These are phyloP conservation scores for Corythornis cristatus DNA, from an alignment of 2,113 vertebrate genomes.

Conservation along the genomic window DNA sequence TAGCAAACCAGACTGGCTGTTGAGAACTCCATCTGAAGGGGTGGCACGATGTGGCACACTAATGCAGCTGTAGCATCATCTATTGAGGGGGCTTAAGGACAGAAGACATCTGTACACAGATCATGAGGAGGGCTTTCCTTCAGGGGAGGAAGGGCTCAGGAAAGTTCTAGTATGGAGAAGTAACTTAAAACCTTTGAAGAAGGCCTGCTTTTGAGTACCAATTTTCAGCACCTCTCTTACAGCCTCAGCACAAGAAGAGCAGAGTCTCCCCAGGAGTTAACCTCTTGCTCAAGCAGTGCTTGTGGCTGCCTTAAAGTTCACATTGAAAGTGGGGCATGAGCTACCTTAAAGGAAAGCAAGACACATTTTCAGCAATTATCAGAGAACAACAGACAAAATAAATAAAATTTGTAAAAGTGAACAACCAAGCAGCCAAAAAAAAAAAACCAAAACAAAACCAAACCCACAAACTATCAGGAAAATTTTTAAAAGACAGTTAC, in stretches of 20 bases:
- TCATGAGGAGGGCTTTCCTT: not conserved
- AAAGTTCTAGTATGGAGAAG: not conserved
- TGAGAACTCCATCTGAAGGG: not conserved
- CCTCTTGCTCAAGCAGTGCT: not conserved
- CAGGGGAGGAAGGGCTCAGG: not conserved
- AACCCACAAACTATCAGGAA: too few species aligned
- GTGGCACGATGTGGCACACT: not conserved
- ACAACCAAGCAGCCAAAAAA: not conserved
- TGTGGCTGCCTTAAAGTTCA: not conserved
- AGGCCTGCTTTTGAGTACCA: not conserved
- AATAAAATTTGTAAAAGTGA: not conserved
- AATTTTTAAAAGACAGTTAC: not conserved
- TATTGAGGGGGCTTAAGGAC: not conserved
- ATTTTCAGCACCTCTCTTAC: not conserved
- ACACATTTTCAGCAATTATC: not conserved
- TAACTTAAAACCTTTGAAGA: not conserved
- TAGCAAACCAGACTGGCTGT: not conserved
- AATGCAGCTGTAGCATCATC: not conserved
- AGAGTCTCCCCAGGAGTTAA: not conserved
- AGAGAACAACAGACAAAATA: not conserved
- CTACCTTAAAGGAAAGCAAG: not conserved
- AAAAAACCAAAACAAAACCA: not conserved
- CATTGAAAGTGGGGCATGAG: not conserved
- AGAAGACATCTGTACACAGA: not conserved
- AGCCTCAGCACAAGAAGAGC: not conserved